Percentiles rank a stretch among this genome's conserved stretches.
These are phyloP conservation scores for human (Homo sapiens) DNA, from an alignment of 2,113 vertebrate genomes.

Conservation along the genomic window GRCh38 chrX:21571501-21572000, in stretches of 20 bases:
- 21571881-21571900: constrained; percentile 4
- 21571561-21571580: neutral
- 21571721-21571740: constrained; percentile 8
- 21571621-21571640: neutral
- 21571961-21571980: neutral
- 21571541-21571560: neutral
- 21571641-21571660: neutral
- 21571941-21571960: constrained; percentile 16
- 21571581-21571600: neutral
- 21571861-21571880: constrained; percentile 28
- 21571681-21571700: neutral
- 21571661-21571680: constrained; percentile 33
- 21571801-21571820: constrained; percentile 33
- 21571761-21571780: neutral
- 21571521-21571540: neutral
- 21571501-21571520: neutral
- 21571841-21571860: constrained; percentile 43
- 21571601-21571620: constrained; percentile 2
- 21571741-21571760: neutral
- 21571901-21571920: neutral
- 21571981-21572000: neutral
- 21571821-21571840: neutral
- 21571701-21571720: constrained; percentile 21
- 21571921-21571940: constrained; percentile 26
- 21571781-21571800: constrained; percentile 28